Base-by-base conservation (phyloP, 1,140 invertebrate species). In the Seison nebaliae region DNA sequence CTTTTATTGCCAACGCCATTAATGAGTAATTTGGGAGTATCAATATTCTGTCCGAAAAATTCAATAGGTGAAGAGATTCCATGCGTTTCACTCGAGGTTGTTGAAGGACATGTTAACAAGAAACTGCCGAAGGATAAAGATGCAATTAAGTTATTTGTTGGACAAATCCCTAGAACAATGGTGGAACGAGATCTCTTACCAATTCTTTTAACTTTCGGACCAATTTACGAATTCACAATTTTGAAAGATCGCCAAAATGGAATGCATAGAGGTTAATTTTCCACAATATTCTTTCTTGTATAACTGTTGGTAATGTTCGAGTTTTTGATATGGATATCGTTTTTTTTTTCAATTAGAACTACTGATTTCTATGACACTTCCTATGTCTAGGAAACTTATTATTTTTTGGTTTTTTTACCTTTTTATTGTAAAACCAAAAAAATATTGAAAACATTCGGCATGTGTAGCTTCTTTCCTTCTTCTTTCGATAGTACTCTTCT, bases 221-320 rank as follows among this genome's bases (percentile, higher is more conserved):
- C 76, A 52, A 86, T 86, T 49, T 79, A 80, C 54, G 79, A 86
- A 63, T 72, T 86, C 45, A 79, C 76, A 28, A 73, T 84, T 12
- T 69, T 86, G 26, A 81, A 80, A 65, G 56, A 57, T 44, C 43
- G 53, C 7, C 75, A 77, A 61, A 83, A 77, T 21, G 78, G 78
- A 17, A 75, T 79, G 67, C 77, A 83, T 56, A 83, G 83, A 71
- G 76, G 76, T 78, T 59, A 55, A 65, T n/a, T n/a, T n/a, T n/a
- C n/a, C n/a, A n/a, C n/a, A n/a, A n/a, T n/a, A n/a, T n/a, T n/a
- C 35, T 17, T 19, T 37, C 28, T 39, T 34, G 15, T 22, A 26
- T 14, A 8, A 32, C 11, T 32, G 12, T n/a, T n/a, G n/a, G n/a
- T n/a, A n/a, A n/a, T n/a, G n/a, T n/a, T n/a, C n/a, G n/a, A 9